Conservation (phyloP, 2,113 vertebrate genomes). For the Brienomyrus brachyistius region DNA sequence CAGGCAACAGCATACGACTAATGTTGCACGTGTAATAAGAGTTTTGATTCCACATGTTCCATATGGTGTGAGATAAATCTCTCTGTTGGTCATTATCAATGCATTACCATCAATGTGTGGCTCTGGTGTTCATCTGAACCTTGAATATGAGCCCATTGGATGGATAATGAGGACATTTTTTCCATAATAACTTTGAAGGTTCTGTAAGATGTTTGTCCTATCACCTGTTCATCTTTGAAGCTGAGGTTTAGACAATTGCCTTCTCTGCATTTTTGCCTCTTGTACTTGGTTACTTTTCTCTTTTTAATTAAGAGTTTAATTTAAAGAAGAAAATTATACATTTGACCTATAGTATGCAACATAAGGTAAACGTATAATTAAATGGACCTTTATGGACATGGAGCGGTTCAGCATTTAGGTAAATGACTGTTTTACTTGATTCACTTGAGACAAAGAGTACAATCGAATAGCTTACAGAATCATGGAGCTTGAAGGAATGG, state of each 20-base stretch:
- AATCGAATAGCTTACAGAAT: background rate
- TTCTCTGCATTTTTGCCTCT: background rate
- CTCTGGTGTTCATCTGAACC: background rate
- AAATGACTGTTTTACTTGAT: background rate
- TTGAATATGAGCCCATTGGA: background rate
- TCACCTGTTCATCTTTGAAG: background rate
- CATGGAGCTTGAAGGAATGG: background rate
- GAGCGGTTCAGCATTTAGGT: background rate
- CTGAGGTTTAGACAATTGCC: background rate
- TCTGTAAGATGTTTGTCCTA: background rate
- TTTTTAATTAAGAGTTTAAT: background rate
- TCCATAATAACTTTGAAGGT: background rate
- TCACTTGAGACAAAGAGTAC: background rate
- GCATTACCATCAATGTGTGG: background rate
- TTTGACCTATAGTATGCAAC: background rate
- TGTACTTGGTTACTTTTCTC: background rate
- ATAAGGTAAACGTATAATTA: background rate
- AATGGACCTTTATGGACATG: background rate
- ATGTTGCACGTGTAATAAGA: background rate
- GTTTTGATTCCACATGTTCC: background rate
- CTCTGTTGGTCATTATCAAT: background rate
- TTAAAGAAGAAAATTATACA: background rate
- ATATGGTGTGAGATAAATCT: background rate
- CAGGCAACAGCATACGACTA: background rate
- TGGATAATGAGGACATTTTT: background rate